Base-by-base conservation (phyloP, 2,113 vertebrate genomes). In the Lophius piscatorius region DNA sequence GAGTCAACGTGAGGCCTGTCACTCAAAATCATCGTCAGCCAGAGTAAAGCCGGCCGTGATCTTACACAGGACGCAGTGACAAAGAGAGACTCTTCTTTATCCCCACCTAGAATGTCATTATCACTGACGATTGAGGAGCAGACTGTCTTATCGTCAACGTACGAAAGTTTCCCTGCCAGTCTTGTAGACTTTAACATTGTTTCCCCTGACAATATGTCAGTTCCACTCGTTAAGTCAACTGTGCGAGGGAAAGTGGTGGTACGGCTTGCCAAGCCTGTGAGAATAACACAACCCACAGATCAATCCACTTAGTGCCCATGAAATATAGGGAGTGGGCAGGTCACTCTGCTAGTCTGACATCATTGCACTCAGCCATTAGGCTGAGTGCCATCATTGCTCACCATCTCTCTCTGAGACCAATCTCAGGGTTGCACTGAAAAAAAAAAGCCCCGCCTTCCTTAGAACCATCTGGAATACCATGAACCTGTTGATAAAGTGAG, bases 291-390 rank as follows among this genome's bases (percentile, higher is more conserved):
- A 61, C 65, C 73, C 80, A 63, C 82, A 69, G 80, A 87, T 87
- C 86, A 87, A 87, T 87, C 74, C 86, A 86, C 87, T 86, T 87
- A 87, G 82, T 59, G 82, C 16, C 81, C 48, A 69, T 87, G 78
- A 82, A 87, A 86, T 85, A 81, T 76, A 76, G 79, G 69, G 82
- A 86, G 73, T 73, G 80, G 82, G 78, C 63, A 56, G 72, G 52
- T 75, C 70, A 74, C 80, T 88, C 77, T 73, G 74, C 52, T 33
- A 88, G 83, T 88, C 83, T 90, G 88, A 90, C 88, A 90, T 90
- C 87, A 90, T 70, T 49, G 72, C 44, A 28, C 76, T 74, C 7
- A 24, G 69, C 83, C 80, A 90, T 90, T 90, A 88, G 85, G 82
- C 82, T 84, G 76, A 86, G 86, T 81, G 82, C 86, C 85, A 88